Percentiles rank a stretch among this genome's conserved stretches.
These are phyloP conservation scores for Elachura formosa DNA, from an alignment of 2,113 vertebrate species.

Conservation along the genomic window DNA sequence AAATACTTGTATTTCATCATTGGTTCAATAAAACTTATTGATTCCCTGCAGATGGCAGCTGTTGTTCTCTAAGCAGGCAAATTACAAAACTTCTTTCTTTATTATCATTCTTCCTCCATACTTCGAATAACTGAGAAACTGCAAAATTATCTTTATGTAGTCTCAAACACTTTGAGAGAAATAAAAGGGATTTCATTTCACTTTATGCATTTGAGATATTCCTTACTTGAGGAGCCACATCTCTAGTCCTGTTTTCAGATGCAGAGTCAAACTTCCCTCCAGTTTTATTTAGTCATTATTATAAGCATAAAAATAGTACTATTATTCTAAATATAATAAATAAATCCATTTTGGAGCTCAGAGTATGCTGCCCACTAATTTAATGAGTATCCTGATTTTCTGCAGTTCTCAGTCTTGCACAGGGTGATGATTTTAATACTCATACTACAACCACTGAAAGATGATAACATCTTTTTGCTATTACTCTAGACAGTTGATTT, in stretches of 20 bases:
- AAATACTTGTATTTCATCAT: background rate
- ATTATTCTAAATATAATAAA: no score
- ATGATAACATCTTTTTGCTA: background rate
- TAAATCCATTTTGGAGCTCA: background rate
- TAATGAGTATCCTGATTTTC: background rate
- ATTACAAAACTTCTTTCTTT: background rate
- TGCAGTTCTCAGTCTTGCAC: background rate
- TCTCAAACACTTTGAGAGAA: background rate
- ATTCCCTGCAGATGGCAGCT: background rate
- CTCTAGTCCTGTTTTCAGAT: background rate
- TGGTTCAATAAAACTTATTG: background rate
- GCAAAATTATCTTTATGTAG: background rate
- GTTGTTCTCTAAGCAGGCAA: background rate
- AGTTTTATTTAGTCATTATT: background rate
- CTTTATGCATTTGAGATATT: background rate
- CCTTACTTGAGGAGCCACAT: fast-evolving
- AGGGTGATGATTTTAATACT: background rate
- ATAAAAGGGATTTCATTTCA: background rate
- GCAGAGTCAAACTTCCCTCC: background rate
- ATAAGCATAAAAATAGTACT: no score
- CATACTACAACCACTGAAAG: background rate
- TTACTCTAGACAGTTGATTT: background rate
- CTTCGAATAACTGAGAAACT: background rate
- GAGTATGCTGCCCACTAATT: background rate
- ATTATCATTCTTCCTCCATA: background rate